Conservation (phyloP, 2,113 vertebrate genomes). For the Gymnorhina tibicen region DNA sequence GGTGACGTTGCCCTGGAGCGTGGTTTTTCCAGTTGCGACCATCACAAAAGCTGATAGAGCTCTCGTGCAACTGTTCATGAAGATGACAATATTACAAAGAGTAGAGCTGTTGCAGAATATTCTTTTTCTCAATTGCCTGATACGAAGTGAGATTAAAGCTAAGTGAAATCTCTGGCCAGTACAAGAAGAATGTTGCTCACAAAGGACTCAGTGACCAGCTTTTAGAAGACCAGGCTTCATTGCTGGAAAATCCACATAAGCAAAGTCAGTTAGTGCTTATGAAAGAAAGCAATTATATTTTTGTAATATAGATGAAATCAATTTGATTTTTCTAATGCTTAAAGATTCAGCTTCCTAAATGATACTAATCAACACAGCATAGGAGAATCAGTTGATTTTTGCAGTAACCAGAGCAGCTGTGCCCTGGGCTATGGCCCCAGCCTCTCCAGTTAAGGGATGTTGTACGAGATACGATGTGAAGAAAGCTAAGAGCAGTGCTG, state of each 20-base stretch:
- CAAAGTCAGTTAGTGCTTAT: background rate
- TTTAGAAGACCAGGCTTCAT: background rate
- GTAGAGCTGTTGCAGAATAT: background rate
- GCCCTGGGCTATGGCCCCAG: background rate
- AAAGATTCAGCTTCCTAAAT: background rate
- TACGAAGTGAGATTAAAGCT: background rate
- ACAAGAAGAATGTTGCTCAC: background rate
- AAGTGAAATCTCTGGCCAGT: background rate
- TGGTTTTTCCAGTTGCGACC: background rate
- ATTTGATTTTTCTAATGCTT: background rate
- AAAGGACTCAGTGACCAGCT: background rate
- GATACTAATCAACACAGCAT: background rate
- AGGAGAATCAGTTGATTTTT: background rate
- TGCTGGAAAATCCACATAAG: background rate
- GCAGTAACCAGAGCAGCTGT: background rate
- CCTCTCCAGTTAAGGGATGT: background rate
- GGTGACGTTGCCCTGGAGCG: background rate
- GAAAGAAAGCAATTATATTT: background rate
- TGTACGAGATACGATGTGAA: background rate
- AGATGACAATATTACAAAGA: background rate
- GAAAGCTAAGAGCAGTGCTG: background rate
- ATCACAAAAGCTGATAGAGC: background rate
- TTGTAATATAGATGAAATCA: background rate
- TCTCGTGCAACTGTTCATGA: background rate
- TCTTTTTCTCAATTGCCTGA: background rate